Evolutionary conservation across 2,888 invertebrate species (phyloP).

Genomic region (Cetonia aurata): DNA sequence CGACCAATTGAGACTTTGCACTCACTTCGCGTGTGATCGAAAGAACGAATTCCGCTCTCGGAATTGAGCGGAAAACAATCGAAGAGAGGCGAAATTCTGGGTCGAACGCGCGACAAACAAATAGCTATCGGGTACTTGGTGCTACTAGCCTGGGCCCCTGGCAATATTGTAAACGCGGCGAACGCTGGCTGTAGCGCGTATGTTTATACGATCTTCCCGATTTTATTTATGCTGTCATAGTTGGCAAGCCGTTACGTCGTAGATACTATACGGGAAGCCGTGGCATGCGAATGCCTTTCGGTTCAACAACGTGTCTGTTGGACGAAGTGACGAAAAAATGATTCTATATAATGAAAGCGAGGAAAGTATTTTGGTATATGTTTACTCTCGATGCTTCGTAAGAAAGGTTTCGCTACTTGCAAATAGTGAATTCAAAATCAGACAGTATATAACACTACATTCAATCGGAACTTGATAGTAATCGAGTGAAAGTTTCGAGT

Average conservation of each 20-base stretch:
- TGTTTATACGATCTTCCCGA: conserved; percentile 56
- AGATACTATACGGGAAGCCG: conserved; percentile 15
- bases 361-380: too few relatives aligned
- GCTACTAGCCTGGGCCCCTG: too few relatives aligned
- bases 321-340: not conserved
- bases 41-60: not conserved
- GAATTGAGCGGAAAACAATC: not conserved
- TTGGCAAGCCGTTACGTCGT: conserved; percentile 36
- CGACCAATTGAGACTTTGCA: too few relatives aligned
- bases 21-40: not conserved
- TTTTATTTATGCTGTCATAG: conserved; percentile 44
- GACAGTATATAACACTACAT: too few relatives aligned
- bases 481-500: too few relatives aligned
- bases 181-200: not conserved
- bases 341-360: too few relatives aligned
- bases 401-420: too few relatives aligned
- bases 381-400: too few relatives aligned
- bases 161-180: too few relatives aligned
- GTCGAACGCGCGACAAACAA: not conserved
- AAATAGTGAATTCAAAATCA: too few relatives aligned
- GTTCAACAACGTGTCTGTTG: not conserved
- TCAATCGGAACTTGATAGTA: too few relatives aligned
- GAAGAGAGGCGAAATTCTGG: not conserved
- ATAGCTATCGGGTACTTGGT: not conserved
- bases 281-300: conserved; percentile 9